Base-by-base conservation (phyloP, 1,140 invertebrate genomes). In the Chrysopa pallens region DNA sequence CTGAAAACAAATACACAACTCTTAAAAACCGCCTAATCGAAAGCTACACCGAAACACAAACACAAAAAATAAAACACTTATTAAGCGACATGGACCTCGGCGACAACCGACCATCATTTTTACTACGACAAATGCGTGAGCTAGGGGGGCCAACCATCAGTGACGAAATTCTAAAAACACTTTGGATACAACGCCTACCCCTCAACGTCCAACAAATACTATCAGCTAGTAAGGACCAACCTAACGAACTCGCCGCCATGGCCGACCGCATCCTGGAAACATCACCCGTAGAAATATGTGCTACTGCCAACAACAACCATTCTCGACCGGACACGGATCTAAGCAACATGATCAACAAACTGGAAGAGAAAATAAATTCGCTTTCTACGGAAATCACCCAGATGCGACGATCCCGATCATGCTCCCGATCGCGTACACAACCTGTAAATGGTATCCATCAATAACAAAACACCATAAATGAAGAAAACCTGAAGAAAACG, bases 11-110 rank as follows among this genome's bases (percentile, higher is more conserved):
- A 4, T 53, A 59, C 28, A 39, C 42, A 1, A 53, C 43, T 12
- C 8, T 58, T 4, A 61, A n/a, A n/a, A 15, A 41, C 0, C 49
- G 51, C n/a, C 39, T 60, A 0, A 54, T 59, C 1, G 13, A 12
- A 33, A 15, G 7, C 27, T 40, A 6, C 36, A 49, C 4, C 38
- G 38, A 6, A 27, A 39, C 0, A 2, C 31, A 12, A 9, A 33
- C 8, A 2, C 31, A 12, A 12, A 33, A 11, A 33, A 33, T n/a
- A 4, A 33, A 9, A 33, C 31, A 12, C 31, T 11, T 11, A 33
- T 6, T 33, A 33, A 9, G 8, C 31, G 31, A 33, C 8, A 33
- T 11, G 31, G 31, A 9, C 31, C 8, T 33, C 8, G n/a, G 31
- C 4, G 41, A 27, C 8, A 12, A 33, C 8, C 9, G 27, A 36